phyloP scores from a whole-genome alignment of 1,140 invertebrate genomes.

The Lordiphosa clarofinis region DNA sequence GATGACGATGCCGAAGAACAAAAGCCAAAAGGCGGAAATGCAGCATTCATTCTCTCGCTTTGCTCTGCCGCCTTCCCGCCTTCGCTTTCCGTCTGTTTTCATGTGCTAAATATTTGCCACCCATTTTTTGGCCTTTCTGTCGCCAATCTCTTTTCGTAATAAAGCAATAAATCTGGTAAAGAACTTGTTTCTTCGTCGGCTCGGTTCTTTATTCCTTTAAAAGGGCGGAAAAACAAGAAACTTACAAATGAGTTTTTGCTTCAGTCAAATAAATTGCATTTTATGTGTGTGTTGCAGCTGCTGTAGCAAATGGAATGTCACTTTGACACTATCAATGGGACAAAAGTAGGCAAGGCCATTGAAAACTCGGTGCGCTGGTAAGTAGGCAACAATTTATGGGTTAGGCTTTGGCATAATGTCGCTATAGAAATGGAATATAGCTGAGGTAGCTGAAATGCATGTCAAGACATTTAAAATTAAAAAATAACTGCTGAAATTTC shows the following conservation, averaged over 20 bases:
- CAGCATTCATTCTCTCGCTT: constrained; percentile 2
- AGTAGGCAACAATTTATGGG: constrained; percentile 3
- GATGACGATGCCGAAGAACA: not conserved
- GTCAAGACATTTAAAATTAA: too few species aligned
- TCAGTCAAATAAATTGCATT: constrained; percentile 12
- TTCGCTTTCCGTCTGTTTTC: not conserved
- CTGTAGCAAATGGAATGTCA: not conserved
- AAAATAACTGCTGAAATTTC: too few species aligned
- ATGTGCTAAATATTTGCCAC: not conserved
- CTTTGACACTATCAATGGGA: not conserved
- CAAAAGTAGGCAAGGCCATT: not conserved
- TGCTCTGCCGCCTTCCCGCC: not conserved
- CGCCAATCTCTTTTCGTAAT: constrained; percentile 2
- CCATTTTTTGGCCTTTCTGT: constrained; percentile 1
- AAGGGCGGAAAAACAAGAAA: constrained; percentile 1
- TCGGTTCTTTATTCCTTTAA: not conserved
- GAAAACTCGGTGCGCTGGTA: not conserved
- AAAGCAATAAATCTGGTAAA: constrained; percentile 4
- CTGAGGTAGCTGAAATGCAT: too few species aligned
- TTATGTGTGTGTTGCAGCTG: constrained; percentile 7
- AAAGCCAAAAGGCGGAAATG: constrained; percentile 1
- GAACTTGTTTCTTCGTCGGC: not conserved
- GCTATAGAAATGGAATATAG: not conserved
- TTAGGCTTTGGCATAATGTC: not conserved
- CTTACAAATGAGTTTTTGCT: constrained; percentile 10